Percentiles rank a stretch among this genome's conserved stretches.
Evolutionary conservation across 2,888 invertebrate species (phyloP).

Genomic region (Drosophila pegasa): DNA sequence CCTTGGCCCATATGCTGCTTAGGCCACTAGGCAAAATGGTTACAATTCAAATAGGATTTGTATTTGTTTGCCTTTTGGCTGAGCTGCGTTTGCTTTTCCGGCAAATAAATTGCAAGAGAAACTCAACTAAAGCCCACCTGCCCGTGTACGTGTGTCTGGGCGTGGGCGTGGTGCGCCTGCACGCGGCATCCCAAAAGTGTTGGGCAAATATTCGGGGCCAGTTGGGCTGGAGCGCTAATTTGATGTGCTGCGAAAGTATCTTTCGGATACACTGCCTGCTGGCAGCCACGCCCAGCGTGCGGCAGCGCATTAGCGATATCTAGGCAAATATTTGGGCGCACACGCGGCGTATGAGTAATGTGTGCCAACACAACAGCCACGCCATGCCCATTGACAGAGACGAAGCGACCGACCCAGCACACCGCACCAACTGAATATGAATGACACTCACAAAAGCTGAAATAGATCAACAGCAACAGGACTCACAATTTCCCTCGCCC

Average conservation of each 20-base stretch:
- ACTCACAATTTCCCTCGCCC: neutral
- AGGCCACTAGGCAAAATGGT: constrained; percentile 37
- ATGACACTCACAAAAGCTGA: neutral
- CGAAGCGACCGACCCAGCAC: constrained; percentile 23
- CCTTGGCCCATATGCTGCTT: constrained; percentile 1
- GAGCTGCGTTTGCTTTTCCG: constrained; percentile 45
- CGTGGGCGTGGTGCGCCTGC: constrained; percentile 20
- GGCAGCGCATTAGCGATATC: constrained; percentile 48
- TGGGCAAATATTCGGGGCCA: constrained; percentile 53
- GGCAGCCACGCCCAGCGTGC: constrained; percentile 23
- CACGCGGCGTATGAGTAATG: constrained; percentile 69
- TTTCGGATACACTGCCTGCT: constrained; percentile 37
- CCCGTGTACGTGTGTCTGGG: constrained; percentile 15
- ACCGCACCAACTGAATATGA: neutral
- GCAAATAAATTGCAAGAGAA: constrained; percentile 55
- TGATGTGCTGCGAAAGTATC: constrained; percentile 57
- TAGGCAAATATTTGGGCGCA: constrained; percentile 64
- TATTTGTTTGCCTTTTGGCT: constrained; percentile 78
- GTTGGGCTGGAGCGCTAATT: constrained; percentile 54
- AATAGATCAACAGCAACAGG: neutral
- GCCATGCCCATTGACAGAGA: constrained; percentile 44
- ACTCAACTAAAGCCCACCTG: constrained; percentile 38
- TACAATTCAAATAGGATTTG: constrained; percentile 72
- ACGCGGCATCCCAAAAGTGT: constrained; percentile 55
- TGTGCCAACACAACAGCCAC: constrained; percentile 13